Percentiles rank a stretch among this genome's conserved stretches.
Conservation (phyloP, 2,888 invertebrate genomes). For the Andrena marginata region DNA sequence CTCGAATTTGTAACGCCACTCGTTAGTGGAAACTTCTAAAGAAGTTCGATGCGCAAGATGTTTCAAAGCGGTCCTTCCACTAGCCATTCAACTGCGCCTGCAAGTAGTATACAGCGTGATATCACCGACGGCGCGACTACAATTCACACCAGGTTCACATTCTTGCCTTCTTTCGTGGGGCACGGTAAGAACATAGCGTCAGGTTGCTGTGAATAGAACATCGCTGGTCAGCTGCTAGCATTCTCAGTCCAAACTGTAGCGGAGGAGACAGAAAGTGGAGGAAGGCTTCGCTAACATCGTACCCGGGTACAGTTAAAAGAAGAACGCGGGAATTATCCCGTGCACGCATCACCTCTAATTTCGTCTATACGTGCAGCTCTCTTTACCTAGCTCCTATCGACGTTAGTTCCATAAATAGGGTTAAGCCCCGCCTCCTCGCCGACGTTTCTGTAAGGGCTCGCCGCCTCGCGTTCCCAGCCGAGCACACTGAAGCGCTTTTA, state of each 20-base stretch:
- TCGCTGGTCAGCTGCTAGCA: background rate
- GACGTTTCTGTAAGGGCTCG: conserved; percentile 36
- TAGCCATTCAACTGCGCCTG: no score
- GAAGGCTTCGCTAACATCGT: background rate
- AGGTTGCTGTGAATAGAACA: background rate
- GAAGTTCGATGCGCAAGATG: background rate
- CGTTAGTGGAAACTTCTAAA: background rate
- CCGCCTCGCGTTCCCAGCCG: conserved; percentile 29
- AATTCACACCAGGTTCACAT: no score
- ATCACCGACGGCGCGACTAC: no score
- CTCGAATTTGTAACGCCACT: background rate
- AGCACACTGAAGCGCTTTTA: conserved; percentile 44
- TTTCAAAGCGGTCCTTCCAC: no score
- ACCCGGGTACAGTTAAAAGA: conserved; percentile 4
- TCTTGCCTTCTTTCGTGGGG: no score
- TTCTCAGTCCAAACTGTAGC: background rate
- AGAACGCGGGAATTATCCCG: conserved; percentile 37
- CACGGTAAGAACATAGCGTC: no score
- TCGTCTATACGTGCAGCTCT: conserved; percentile 20
- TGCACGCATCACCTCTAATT: conserved; percentile 39
- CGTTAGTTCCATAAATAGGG: conserved; percentile 50
- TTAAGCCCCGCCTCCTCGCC: conserved; percentile 32
- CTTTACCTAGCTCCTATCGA: conserved; percentile 33
- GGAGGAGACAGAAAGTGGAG: background rate
- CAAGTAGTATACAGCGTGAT: no score